Evolutionary conservation across 2,113 vertebrate genomes (phyloP).

Genomic region (Centropus unirufus): DNA sequence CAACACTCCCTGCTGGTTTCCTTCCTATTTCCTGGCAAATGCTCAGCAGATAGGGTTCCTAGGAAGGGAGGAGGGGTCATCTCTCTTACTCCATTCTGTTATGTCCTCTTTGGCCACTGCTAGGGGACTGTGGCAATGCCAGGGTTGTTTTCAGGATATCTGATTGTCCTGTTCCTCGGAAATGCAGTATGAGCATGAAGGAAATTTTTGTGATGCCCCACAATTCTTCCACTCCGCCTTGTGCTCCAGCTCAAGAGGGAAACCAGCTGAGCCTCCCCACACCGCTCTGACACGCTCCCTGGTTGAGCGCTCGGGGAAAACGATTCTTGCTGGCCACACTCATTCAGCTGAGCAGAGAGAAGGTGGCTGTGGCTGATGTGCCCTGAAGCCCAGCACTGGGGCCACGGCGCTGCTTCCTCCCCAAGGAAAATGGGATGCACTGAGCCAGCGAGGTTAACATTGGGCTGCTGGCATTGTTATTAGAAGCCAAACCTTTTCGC

Average conservation of each 20-base stretch:
- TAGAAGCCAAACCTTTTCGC: neutral
- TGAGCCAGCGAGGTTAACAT: neutral
- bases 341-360: neutral
- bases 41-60: neutral
- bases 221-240: neutral
- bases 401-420: neutral
- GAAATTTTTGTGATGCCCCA: neutral
- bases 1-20: neutral
- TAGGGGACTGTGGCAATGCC: neutral
- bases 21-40: neutral
- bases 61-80: neutral
- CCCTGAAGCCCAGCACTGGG: neutral
- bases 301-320: neutral
- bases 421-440: rapidly evolving
- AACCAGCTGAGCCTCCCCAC: neutral
- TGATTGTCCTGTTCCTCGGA: neutral
- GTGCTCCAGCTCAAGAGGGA: neutral
- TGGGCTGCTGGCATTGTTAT: neutral
- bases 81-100: neutral
- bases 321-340: rapidly evolving
- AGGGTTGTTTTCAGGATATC: neutral
- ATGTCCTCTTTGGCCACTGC: neutral
- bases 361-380: neutral
- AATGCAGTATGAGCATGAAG: rapidly evolving
- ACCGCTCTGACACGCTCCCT: rapidly evolving